A percentile compares a stretch with the other conserved stretches of the same genome.
Conservation (phyloP, 2,888 invertebrate genomes). For the Drosophila flavopinicola region DNA sequence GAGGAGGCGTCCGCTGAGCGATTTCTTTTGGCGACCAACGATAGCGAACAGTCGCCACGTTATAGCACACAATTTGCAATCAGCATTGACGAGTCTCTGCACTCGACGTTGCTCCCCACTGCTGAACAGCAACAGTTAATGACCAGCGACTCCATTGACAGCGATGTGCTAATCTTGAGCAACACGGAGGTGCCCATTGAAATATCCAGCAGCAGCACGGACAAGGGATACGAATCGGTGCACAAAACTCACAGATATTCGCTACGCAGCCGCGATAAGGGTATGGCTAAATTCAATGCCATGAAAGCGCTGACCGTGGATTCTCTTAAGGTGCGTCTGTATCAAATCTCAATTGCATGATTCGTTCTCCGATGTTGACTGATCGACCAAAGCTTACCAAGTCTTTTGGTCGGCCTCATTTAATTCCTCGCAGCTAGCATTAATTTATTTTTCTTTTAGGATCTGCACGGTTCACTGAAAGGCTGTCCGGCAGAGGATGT, state of each 20-base stretch:
- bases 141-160: conserved; percentile 50
- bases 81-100: conserved; percentile 67
- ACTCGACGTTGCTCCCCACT: conserved; percentile 69
- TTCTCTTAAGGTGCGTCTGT: conserved; percentile 85
- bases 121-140: conserved; percentile 5
- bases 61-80: conserved; percentile 72
- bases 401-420: background rate
- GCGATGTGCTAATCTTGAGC: conserved; percentile 74
- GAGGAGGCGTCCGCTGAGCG: conserved; percentile 15
- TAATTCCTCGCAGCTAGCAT: background rate
- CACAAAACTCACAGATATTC: conserved; percentile 30
- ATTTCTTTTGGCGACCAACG: conserved; percentile 9
- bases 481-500: conserved; percentile 88
- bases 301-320: conserved; percentile 90
- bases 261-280: conserved; percentile 81
- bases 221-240: conserved; percentile 49
- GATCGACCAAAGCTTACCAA: conserved; percentile 64
- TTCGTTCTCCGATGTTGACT: conserved; percentile 56
- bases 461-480: conserved; percentile 89
- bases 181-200: conserved; percentile 70
- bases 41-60: conserved; percentile 44
- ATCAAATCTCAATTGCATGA: conserved; percentile 48
- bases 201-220: conserved; percentile 65
- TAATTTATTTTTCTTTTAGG: conserved; percentile 70
- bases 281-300: conserved; percentile 88